Base-by-base conservation (phyloP, 2,888 invertebrate species). In the Muschampia plurimacula region DNA sequence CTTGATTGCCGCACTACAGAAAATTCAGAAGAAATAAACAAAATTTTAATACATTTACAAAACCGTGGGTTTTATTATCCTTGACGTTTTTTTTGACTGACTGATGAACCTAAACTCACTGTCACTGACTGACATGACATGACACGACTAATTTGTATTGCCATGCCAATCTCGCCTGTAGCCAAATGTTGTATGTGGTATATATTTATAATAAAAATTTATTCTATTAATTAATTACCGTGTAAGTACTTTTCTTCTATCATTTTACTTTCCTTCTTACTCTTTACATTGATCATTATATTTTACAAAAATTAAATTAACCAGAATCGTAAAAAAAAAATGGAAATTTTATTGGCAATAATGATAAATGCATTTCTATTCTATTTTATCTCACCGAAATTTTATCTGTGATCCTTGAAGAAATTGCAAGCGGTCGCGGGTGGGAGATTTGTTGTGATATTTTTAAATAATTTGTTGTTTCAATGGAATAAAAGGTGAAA, bases 391-490 rank as follows among this genome's bases (percentile, higher is more conserved):
- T 15, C 1, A 52, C 0, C 15, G 8, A 52, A 32, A 32, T 28
- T 32, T 59, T 59, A 22, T 22, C 22, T 22, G 22, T 59, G 28
- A 5, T 22, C 32, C 2, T 59, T 7, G 6, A 59, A 76, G 82
- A 87, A 88, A 84, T 86, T 88, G 87, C 88, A 85, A 87, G 84
- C 84, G 82, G 84, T 83, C 81, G 87, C 87, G 81, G 84, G 86
- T 88, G 88, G 86, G 86, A 86, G 86, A 84, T 87, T 90, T 92
- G 92, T 92, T 92, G 89, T 89, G 87, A 81, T 86, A 84, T 81
- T 87, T 86, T 86, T 83, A 79, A 75, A 77, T 76, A 75, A 69
- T 10, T 55, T 70, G 72, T 78, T 86, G 84, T 80, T 77, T 89
- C 83, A 79, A 83, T 84, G 77, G 74, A 68, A 77, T 79, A 77